phyloP scores from a whole-genome alignment of 2,797 vertebrate species.

The Peromyscus nudipes region DNA sequence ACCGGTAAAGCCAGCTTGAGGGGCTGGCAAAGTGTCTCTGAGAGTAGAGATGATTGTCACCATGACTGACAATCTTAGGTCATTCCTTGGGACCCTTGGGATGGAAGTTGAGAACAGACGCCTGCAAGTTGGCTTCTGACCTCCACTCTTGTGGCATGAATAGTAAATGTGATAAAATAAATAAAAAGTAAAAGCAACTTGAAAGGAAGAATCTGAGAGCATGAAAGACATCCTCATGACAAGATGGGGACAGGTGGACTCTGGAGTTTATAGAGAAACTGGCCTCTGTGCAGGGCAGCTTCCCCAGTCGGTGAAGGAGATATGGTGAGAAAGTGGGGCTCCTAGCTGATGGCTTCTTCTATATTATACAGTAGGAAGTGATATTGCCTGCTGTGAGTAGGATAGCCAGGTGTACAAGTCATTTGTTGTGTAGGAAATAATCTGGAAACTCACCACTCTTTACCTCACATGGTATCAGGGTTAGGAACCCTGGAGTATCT shows the following conservation, averaged over 20 bases:
- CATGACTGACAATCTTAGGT: background rate
- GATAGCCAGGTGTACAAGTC: background rate
- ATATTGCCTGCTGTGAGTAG: constrained; percentile 1
- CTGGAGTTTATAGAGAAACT: background rate
- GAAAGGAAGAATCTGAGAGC: background rate
- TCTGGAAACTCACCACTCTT: background rate
- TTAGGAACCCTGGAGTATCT: background rate
- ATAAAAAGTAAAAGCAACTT: background rate
- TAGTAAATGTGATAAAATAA: background rate
- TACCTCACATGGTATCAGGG: background rate
- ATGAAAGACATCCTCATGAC: background rate
- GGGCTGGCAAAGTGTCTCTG: background rate
- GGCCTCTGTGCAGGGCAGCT: background rate
- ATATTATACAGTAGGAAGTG: constrained; percentile 54
- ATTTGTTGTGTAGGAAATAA: constrained; percentile 3
- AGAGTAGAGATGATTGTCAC: background rate
- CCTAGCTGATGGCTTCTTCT: constrained; percentile 41
- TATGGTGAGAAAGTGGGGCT: background rate
- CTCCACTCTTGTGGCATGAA: background rate
- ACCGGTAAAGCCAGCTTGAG: constrained; percentile 13
- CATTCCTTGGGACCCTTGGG: background rate
- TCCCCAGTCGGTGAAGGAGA: background rate
- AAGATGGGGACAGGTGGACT: background rate
- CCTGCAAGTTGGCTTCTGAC: background rate
- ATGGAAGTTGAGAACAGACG: background rate